Conservation (phyloP, 2,113 vertebrate genomes). For the Gobiocypris rarus region DNA sequence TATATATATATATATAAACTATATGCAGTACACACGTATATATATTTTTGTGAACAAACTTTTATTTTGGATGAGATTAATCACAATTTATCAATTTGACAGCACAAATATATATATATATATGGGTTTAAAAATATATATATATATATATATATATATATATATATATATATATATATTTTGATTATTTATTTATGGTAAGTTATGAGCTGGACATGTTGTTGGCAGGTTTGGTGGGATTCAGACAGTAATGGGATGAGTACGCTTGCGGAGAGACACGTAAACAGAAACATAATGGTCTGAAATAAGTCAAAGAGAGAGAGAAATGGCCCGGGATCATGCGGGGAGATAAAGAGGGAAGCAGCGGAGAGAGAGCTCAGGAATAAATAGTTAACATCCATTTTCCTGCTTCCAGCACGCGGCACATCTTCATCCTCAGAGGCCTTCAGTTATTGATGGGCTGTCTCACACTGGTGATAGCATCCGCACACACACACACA, state of each 20-base stretch:
- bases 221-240: background rate
- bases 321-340: background rate
- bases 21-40: no score
- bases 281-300: background rate
- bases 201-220: background rate
- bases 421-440: slow-evolving; percentile 36
- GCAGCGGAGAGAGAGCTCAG: background rate
- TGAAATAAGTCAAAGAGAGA: slow-evolving; percentile 6
- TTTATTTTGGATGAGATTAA: no score
- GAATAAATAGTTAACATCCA: slow-evolving; percentile 39
- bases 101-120: no score
- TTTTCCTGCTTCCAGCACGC: slow-evolving; percentile 13
- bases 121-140: no score
- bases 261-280: background rate
- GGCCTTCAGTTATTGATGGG: slow-evolving; percentile 63
- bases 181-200: no score
- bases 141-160: no score
- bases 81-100: no score
- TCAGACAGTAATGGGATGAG: background rate
- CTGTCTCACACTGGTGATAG: slow-evolving; percentile 55
- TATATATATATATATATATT: no score
- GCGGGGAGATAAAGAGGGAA: slow-evolving; percentile 17
- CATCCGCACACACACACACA: slow-evolving; percentile 52
- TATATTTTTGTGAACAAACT: no score
- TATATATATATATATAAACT: no score